Evolutionary conservation across 1,140 invertebrate species (phyloP), one percentile per base, ranked within the genome.

Genomic region (Listronotus oregonensis): DNA sequence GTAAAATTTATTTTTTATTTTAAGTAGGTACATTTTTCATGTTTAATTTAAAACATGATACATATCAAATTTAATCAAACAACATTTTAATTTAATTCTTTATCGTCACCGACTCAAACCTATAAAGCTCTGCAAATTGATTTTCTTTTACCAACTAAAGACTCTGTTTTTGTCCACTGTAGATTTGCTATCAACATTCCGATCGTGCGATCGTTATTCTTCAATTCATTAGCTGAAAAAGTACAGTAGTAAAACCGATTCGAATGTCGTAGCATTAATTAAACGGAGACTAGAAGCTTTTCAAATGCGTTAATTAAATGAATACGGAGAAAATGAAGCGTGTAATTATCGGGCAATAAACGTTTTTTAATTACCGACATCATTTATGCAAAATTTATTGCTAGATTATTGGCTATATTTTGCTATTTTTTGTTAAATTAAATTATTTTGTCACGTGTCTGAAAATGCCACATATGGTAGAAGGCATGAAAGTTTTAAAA

Each of bases 251-350:
- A 14, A 39, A 55, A 55, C 31, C 51, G 49, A 51, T 51, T 14
- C 42, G 46, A 49, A 49, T 55, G 51, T 31, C 32, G 51, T 27
- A 40, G n/a, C 51, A 39, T 55, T 55, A 55, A 55, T 55, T 55
- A 27, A 27, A 27, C 21, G 21, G 21, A 27, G 21, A 27, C 2
- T 27, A 27, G 21, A n/a, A 12, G 32, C 18, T 31, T 32, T 32
- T 32, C 31, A 31, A 55, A 15, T 55, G 31, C 39, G 51, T 34
- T 55, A 55, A 55, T 55, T 55, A 55, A 15, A 15, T 31, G 51
- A 55, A 55, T 55, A 55, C 51, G 51, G 12, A 55, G 51, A 55
- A 55, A 55, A 55, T 55, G 21, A 27, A 55, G 27, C 51, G 18
- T 55, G 51, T 27, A 55, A 55, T 55, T 55, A 40, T 40, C 39